Evolutionary conservation across 2,797 vertebrate species (phyloP).

Genomic region (Rousettus madagascariensis): DNA sequence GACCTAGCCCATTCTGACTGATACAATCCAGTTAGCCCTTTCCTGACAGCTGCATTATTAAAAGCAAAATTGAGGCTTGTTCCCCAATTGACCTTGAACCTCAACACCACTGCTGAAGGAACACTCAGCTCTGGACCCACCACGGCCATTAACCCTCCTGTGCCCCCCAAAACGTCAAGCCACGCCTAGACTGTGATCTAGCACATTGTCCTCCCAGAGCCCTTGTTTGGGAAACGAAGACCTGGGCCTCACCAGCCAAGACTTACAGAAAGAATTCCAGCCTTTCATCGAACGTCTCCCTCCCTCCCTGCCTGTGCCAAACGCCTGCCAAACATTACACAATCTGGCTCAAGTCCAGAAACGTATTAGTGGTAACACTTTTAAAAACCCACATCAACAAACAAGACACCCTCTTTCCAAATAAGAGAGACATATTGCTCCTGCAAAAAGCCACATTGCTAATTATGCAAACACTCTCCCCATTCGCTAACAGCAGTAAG

Average conservation of each 20-base stretch:
- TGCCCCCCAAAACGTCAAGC: neutral
- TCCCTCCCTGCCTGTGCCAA: neutral
- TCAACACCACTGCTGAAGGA: neutral
- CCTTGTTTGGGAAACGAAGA: neutral
- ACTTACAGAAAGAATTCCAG: neutral
- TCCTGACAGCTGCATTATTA: neutral
- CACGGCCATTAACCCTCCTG: neutral
- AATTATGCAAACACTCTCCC: slow-evolving; percentile 55
- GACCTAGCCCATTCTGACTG: neutral
- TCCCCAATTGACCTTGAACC: neutral
- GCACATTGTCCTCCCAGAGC: neutral
- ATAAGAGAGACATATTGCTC: slow-evolving; percentile 50
- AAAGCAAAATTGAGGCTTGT: neutral
- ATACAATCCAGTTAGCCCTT: neutral
- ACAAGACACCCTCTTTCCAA: slow-evolving; percentile 43
- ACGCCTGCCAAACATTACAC: neutral
- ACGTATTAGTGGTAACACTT: neutral
- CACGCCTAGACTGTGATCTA: neutral
- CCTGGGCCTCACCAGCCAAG: neutral
- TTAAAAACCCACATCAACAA: neutral
- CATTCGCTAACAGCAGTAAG: slow-evolving; percentile 25
- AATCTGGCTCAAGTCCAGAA: neutral
- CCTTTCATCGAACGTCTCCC: neutral
- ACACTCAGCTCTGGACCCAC: neutral
- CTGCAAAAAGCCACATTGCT: slow-evolving; percentile 64